phyloP scores from a whole-genome alignment of 2,888 invertebrate species.

The Schrankia costaestrigalis region DNA sequence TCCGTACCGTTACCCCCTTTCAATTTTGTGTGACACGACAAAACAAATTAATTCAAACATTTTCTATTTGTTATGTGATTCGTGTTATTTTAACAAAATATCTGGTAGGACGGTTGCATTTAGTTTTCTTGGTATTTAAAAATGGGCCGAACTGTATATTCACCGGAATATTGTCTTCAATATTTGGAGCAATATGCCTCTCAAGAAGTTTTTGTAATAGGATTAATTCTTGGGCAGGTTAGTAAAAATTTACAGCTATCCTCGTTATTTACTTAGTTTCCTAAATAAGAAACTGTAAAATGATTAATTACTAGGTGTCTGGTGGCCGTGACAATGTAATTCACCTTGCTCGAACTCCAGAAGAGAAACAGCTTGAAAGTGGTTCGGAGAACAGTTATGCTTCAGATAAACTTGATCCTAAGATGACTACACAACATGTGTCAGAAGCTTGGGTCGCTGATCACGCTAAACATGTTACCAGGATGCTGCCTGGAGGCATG shows the following conservation, averaged over 20 bases:
- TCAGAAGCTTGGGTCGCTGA: conserved; percentile 87
- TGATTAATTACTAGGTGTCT: conserved; percentile 76
- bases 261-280: too few species aligned
- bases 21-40: conserved; percentile 29
- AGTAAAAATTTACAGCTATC: conserved; percentile 19
- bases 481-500: conserved; percentile 95
- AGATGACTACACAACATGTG: conserved; percentile 77
- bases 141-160: conserved; percentile 86
- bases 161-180: conserved; percentile 84
- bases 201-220: conserved; percentile 83
- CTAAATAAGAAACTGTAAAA: too few species aligned
- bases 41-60: too few species aligned
- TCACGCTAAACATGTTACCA: conserved; percentile 91
- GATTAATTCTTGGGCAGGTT: conserved; percentile 91
- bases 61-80: too few species aligned
- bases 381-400: conserved; percentile 53
- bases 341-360: conserved; percentile 89
- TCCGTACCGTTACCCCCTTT: too few species aligned
- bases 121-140: conserved; percentile 31
- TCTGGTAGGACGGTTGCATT: too few species aligned
- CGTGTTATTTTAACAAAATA: too few species aligned
- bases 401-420: conserved; percentile 54
- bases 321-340: conserved; percentile 87
- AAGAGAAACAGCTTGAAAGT: conserved; percentile 63
- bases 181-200: conserved; percentile 84